Base-by-base conservation (phyloP, 2,797 vertebrate species). In the Siniperca obscura region DNA sequence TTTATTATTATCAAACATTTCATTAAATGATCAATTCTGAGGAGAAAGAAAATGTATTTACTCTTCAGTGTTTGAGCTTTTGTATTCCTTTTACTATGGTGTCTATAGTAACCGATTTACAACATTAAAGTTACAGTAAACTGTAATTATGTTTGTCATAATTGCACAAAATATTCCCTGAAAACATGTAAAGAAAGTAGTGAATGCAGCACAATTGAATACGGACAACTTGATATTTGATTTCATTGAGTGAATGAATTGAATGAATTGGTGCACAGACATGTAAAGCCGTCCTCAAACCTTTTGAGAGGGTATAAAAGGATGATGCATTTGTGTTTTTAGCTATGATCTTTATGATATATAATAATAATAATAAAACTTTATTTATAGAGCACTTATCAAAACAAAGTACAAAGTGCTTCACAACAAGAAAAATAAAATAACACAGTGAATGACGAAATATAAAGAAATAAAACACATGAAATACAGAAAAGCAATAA, bases 181-280 rank as follows among this genome's bases (percentile, higher is more conserved):
- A 21, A 60, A 74, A 53, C 11, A 27, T 16, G 1, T 44, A 34
- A 57, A 76, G 50, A 65, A 48, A 1, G 21, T 30, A 52, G 5
- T 52, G 12, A 46, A 36, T 12, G 21, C 61, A 34, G n/a, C 12
- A 4, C 8, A 75, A 44, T 13, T 9, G 0, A 59, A 48, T 67
- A 36, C 0, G 7, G 3, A 17, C 7, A 46, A 8, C 0, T 17
- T 61, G 10, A 34, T 25, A n/a, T 46, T 21, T 11, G 1, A 60
- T 61, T 21, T 44, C 0, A 9, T 27, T 27, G 27, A 27, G 2
- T 27, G 27, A 27, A 27, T 27, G 27, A 27, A 27, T 27, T 27
- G 27, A 27, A 27, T 27, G 36, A 55, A 62, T 6, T 42, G 17
- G n/a, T 50, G 53, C 64, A 48, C n/a, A 25, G n/a, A 34, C 3